Conservation (phyloP, 1,140 invertebrate species). For the Drosophila pallidifrons region DNA sequence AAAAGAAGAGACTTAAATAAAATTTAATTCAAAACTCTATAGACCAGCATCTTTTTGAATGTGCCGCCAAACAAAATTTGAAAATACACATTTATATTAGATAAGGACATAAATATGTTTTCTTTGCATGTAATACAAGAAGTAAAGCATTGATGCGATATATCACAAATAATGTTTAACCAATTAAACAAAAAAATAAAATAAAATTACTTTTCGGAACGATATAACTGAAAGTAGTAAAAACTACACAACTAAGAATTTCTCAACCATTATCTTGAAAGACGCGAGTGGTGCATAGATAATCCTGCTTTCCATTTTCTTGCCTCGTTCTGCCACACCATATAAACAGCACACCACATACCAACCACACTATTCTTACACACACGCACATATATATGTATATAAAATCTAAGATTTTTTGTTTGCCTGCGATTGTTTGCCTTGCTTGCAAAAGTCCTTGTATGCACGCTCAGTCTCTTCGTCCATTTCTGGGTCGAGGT, state of each 20-base stretch:
- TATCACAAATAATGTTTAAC: slow-evolving; percentile 77
- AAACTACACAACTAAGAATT: slow-evolving; percentile 44
- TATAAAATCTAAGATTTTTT: slow-evolving; percentile 62
- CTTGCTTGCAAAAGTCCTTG: slow-evolving; percentile 85
- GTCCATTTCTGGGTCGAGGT: slow-evolving; percentile 86
- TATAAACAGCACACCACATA: slow-evolving; percentile 39
- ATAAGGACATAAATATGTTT: slow-evolving; percentile 19
- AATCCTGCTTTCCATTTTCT: neutral
- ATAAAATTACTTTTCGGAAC: slow-evolving; percentile 43
- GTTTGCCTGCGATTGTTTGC: slow-evolving; percentile 49
- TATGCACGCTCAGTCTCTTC: slow-evolving; percentile 86
- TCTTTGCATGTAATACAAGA: slow-evolving; percentile 29
- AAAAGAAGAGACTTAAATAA: slow-evolving; percentile 7
- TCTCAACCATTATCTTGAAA: slow-evolving; percentile 23
- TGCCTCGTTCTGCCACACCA: slow-evolving; percentile 36
- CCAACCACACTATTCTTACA: slow-evolving; percentile 28
- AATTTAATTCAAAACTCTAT: slow-evolving; percentile 17
- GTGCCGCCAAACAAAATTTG: slow-evolving; percentile 13
- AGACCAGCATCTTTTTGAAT: slow-evolving; percentile 23
- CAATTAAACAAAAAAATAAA: slow-evolving; percentile 48
- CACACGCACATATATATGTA: slow-evolving; percentile 15
- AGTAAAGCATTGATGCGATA: slow-evolving; percentile 47
- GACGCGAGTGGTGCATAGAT: slow-evolving; percentile 12
- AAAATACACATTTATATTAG: slow-evolving; percentile 7
- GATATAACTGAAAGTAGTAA: slow-evolving; percentile 19